Base-by-base conservation (phyloP, 2,888 invertebrate species). In the Leptopterna dolabrata region DNA sequence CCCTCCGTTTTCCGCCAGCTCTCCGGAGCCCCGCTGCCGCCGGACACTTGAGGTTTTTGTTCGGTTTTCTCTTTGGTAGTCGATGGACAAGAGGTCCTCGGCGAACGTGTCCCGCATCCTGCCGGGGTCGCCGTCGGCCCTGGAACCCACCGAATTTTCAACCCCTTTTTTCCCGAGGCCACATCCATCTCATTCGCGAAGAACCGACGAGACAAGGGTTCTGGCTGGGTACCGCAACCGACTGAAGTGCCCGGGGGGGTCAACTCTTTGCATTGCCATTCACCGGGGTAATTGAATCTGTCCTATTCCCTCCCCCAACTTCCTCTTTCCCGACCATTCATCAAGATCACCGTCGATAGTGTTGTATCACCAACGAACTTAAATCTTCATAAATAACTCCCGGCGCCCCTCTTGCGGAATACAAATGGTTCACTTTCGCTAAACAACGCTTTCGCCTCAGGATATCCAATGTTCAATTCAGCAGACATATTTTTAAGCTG, bases 201-300 rank as follows among this genome's bases (percentile, higher is more conserved):
- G 27, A 63, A 24, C n/a, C 63, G n/a, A 16, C 16, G 51, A 51
- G 51, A 51, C 51, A 51, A 51, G 51, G 51, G 51, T 51, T 51
- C 16, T 0, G n/a, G 51, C 24, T 9, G 27, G 1, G 1, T 9
- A 19, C 19, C 24, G 24, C n/a, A n/a, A n/a, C n/a, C n/a, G n/a
- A n/a, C n/a, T n/a, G 51, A 19, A 19, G 16, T 51, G 80, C 19
- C 45, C n/a, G 30, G 3, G 29, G 27, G 81, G 81, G 51, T 81
- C 81, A 51, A 81, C 81, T 81, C 55, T 51, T 63, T 51, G 81
- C 81, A 81, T 51, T 45, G 9, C 78, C 51, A 81, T 81, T 55
- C 81, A 51, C 30, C 51, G 13, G 55, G 81, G 51, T 81, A 81
- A 81, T 81, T 55, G 81, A 81, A 81, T 81, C 81, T 81, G 81